Conservation (phyloP, 2,113 vertebrate genomes). For the Scatophagus argus region DNA sequence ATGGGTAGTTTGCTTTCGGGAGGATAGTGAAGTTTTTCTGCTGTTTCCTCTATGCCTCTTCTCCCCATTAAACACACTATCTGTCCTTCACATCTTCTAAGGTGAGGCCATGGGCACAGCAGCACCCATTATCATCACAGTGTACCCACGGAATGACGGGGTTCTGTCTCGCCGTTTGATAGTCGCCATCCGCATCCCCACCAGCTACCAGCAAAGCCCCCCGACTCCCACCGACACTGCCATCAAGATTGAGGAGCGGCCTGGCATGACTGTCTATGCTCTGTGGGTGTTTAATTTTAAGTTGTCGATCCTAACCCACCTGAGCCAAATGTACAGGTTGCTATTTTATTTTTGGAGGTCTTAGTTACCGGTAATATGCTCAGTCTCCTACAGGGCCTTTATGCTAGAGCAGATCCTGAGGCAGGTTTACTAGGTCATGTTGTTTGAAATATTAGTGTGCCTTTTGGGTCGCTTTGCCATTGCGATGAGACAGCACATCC, state of each 20-base stretch:
- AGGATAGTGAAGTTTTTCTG: neutral
- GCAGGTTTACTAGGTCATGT: neutral
- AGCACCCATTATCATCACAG: slow-evolving; percentile 88
- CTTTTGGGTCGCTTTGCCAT: neutral
- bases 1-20: neutral
- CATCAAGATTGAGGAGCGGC: slow-evolving; percentile 88
- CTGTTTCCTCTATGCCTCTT: neutral
- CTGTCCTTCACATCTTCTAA: slow-evolving; percentile 46
- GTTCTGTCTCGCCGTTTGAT: slow-evolving; percentile 89
- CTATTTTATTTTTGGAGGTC: neutral
- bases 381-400: neutral
- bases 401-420: neutral
- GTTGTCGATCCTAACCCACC: neutral
- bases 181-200: slow-evolving; percentile 87
- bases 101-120: slow-evolving; percentile 91
- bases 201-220: slow-evolving; percentile 85
- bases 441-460: slow-evolving; percentile 10
- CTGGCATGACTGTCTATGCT: slow-evolving; percentile 89
- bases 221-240: slow-evolving; percentile 85
- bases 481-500: neutral
- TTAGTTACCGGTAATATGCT: neutral
- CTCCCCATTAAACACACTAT: neutral
- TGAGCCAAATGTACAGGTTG: neutral
- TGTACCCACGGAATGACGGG: slow-evolving; percentile 88
- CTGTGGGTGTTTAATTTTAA: slow-evolving; percentile 80